Conservation (phyloP, 2,797 vertebrate species). For the Anguilla pacifica region DNA sequence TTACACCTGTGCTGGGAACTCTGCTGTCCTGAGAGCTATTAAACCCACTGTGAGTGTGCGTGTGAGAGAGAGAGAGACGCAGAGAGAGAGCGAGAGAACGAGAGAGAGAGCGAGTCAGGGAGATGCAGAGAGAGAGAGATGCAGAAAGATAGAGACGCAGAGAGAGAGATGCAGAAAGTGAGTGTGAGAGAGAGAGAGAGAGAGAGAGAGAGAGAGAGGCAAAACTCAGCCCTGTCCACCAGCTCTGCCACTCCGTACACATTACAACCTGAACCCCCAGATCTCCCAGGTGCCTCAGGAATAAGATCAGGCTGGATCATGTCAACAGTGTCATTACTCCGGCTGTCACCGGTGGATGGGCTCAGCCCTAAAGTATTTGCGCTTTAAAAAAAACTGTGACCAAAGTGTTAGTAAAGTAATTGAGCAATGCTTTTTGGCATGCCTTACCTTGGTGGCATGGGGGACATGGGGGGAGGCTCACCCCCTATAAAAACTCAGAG, state of each 20-base stretch:
- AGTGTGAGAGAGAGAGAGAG: no score
- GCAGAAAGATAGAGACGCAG: neutral
- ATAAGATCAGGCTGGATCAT: neutral
- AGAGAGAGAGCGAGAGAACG: neutral
- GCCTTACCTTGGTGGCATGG: neutral
- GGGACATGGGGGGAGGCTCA: neutral
- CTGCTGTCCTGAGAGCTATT: constrained; percentile 79
- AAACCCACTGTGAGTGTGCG: constrained; percentile 52
- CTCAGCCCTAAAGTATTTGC: constrained; percentile 24
- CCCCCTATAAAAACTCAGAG: neutral
- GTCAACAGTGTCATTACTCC: neutral
- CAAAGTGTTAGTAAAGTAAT: neutral
- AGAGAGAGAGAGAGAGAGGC: neutral
- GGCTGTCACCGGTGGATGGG: neutral
- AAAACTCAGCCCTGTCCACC: neutral
- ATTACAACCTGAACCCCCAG: neutral
- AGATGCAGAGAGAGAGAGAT: neutral
- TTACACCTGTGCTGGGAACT: constrained; percentile 80
- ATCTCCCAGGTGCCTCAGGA: neutral
- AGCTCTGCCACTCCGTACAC: neutral
- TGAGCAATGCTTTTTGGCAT: neutral
- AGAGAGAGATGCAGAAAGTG: no score
- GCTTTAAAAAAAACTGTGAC: neutral
- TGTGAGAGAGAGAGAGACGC: neutral
- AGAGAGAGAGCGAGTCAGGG: no score